These are phyloP conservation scores for Cheilosia urbana DNA, from an alignment of 2,888 invertebrate species.

Conservation along the genomic window DNA sequence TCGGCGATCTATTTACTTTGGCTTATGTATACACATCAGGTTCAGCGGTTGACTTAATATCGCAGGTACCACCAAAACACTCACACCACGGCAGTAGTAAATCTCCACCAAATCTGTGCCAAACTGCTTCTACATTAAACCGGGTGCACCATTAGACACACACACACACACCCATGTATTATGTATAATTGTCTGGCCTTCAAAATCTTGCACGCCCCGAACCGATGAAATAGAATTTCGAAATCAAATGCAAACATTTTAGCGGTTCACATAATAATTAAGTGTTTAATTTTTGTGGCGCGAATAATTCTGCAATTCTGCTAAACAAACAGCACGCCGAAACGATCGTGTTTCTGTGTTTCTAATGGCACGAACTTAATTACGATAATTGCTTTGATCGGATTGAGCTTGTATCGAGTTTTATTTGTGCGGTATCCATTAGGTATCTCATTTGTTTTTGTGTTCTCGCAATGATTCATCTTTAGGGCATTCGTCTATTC, in stretches of 20 bases:
- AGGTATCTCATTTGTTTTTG: no score
- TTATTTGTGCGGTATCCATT: not conserved
- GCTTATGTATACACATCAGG: not conserved
- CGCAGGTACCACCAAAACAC: not conserved
- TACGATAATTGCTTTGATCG: conserved; percentile 13
- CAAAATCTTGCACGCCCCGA: no score
- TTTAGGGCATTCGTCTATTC: no score
- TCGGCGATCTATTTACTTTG: conserved; percentile 21
- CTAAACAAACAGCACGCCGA: not conserved
- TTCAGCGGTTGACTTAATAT: conserved; percentile 13
- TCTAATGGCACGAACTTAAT: conserved; percentile 21
- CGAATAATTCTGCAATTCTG: not conserved
- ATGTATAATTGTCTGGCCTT: no score
- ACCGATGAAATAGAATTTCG: no score
- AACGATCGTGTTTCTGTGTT: conserved; percentile 18
- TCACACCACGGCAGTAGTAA: not conserved
- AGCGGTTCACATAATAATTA: no score
- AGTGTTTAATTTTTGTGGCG: not conserved
- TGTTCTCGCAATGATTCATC: no score
- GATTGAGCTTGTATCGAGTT: conserved; percentile 20
- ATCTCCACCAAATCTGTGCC: conserved; percentile 22
- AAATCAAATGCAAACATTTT: no score
- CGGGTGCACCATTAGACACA: not conserved
- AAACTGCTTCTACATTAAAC: not conserved
- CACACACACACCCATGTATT: not conserved